These are phyloP conservation scores for pig (Sus scrofa) DNA, from an alignment of 2,113 vertebrate species.

Conservation along the genomic window T2T-Sscrofa CM000815.6:37686001-37686500, in stretches of 20 bases:
- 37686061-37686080: neutral
- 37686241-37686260: neutral
- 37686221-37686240: neutral
- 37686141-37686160: neutral
- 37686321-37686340: neutral
- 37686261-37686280: neutral
- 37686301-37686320: neutral
- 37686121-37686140: neutral
- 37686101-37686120: neutral
- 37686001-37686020: neutral
- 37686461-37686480: neutral
- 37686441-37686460: neutral
- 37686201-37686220: neutral
- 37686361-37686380: neutral
- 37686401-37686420: neutral
- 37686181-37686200: neutral
- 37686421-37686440: neutral
- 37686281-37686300: neutral
- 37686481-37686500: neutral
- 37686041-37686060: neutral
- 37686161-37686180: neutral
- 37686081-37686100: neutral
- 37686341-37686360: neutral
- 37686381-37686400: neutral
- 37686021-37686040: neutral